Percentiles rank a stretch among this genome's conserved stretches.
Conservation (phyloP, 2,113 vertebrate species). For the Aspidoscelis tigris region DNA sequence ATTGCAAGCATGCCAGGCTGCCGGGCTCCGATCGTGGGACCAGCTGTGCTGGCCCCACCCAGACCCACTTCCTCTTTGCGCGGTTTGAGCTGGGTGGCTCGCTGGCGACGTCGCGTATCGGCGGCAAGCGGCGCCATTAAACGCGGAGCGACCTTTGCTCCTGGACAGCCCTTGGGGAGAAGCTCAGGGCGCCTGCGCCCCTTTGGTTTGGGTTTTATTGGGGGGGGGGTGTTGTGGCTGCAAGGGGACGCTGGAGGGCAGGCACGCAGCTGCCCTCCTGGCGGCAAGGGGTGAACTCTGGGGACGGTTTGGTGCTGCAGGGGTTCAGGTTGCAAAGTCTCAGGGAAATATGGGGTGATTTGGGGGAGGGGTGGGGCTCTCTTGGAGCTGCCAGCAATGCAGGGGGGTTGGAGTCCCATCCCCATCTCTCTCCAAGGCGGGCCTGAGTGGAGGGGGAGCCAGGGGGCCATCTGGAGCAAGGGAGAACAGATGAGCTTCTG, state of each 20-base stretch:
- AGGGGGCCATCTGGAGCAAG: too few species aligned
- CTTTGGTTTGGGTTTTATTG: too few species aligned
- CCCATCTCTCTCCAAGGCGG: background rate
- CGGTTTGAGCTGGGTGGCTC: slow-evolving; percentile 63
- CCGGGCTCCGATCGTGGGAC: slow-evolving; percentile 76
- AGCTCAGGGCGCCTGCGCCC: too few species aligned
- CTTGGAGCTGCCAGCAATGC: background rate
- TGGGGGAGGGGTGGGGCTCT: background rate
- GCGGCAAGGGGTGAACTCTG: too few species aligned
- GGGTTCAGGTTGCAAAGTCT: background rate
- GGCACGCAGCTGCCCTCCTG: background rate
- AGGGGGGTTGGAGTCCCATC: background rate
- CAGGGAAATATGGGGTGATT: too few species aligned
- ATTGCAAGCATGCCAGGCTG: slow-evolving; percentile 74
- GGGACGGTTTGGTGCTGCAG: background rate
- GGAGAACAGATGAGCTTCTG: too few species aligned
- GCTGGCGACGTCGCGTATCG: slow-evolving; percentile 55
- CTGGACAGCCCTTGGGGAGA: background rate
- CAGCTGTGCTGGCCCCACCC: slow-evolving; percentile 81
- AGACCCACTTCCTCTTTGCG: slow-evolving; percentile 84
- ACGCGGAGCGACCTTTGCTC: slow-evolving; percentile 72
- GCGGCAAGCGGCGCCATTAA: slow-evolving; percentile 55
- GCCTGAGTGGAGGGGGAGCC: background rate
- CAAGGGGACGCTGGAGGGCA: too few species aligned
- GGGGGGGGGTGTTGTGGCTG: too few species aligned